Evolutionary conservation across 2,113 vertebrate genomes (phyloP), one percentile per base, ranked within the genome.

Genomic region (Thunnus maccoyii): DNA sequence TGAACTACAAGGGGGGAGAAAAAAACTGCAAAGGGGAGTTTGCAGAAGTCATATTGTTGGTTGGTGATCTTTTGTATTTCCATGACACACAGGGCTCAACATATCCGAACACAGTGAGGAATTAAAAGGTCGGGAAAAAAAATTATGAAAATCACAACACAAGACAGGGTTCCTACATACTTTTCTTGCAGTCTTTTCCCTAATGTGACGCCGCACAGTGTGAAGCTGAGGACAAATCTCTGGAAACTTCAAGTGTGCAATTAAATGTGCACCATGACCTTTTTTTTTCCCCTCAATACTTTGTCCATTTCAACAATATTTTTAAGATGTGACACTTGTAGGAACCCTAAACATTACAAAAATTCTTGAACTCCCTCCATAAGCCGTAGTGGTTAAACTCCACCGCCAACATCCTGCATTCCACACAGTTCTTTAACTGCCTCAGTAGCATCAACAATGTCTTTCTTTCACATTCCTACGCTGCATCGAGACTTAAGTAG

Each of bases 361-460:
- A 72, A 14, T 4, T 47, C 1, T n/a, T 3, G 1, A 68, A 65
- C 30, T 11, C 1, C 47, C 68, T 67, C 58, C 17, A 41, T n/a
- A 63, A 67, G 10, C 69, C 54, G 66, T 58, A 72, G 62, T 73
- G 73, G 65, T 83, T 54, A 1, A 60, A 57, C 51, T 60, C n/a
- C 41, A 5, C 66, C 11, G 48, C 54, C 32, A 11, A 36, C 46
- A 11, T 67, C 72, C 36, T 41, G 36, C 36, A 41, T 41, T 41
- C 36, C 36, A 9, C 36, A 8, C 36, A 41, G 36, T 61, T 47
- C 62, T 68, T 72, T 10, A 64, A 32, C 41, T 44, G 20, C 36
- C 36, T 87, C 91, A 91, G 91, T 84, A 91, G 89, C 84, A 88
- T 86, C 63, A 62, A 62, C 15, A 75, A 57, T 48, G 47, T 72